These are phyloP conservation scores for Gnathonemus echidnorhynchus DNA, from an alignment of 2,113 vertebrate genomes.

Conservation along the genomic window DNA sequence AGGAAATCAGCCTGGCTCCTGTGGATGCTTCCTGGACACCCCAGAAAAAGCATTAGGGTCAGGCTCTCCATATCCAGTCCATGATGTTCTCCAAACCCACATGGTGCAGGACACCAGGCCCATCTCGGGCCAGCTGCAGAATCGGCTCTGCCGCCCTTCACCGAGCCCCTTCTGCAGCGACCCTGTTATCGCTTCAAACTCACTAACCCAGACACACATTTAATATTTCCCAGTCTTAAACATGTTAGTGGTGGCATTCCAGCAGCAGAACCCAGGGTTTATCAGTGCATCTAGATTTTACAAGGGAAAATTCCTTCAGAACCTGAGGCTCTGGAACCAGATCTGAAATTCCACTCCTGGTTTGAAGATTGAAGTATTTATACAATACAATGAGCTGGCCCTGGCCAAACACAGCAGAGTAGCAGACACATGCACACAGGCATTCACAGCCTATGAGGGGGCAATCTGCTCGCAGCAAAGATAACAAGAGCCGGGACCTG, in stretches of 20 bases:
- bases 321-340: background rate
- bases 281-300: background rate
- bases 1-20: background rate
- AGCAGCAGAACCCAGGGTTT: background rate
- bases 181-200: background rate
- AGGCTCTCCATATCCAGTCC: background rate
- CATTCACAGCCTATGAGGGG: background rate
- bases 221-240: background rate
- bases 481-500: background rate
- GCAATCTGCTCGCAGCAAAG: background rate
- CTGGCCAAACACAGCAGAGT: background rate
- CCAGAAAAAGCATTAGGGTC: background rate
- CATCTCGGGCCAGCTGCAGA: background rate
- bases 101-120: background rate
- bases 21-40: background rate
- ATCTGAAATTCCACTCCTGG: slow-evolving; percentile 5
- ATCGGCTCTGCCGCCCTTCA: background rate
- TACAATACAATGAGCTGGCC: background rate
- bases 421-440: background rate
- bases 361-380: background rate
- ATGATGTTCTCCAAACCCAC: background rate
- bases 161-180: background rate
- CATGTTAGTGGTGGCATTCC: background rate
- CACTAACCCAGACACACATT: background rate
- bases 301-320: background rate